Base-by-base conservation (phyloP, 2,888 invertebrate genomes). In the Amphimallon solstitiale region DNA sequence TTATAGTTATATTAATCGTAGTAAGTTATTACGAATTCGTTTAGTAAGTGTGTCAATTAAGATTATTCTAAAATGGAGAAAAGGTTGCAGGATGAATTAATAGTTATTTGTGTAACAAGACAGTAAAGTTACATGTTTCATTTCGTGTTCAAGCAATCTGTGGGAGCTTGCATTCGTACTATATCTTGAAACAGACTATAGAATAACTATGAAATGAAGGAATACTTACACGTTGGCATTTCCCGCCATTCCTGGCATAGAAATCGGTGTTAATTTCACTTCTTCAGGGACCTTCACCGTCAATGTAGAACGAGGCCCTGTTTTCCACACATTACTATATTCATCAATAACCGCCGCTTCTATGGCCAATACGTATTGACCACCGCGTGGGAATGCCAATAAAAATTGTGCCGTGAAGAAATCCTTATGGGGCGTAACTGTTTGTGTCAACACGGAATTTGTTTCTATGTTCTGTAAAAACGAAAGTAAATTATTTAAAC, bases 321-420 rank as follows among this genome's bases (percentile, higher is more conserved):
- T 96, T 78, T 92, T 92, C 97, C 97, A 97, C 3, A 92, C 86
- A 65, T 91, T 90, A 0, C 93, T 94, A 69, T 87, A 86, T 71
- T 92, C 90, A 80, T 97, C 97, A 0, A 95, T 87, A 61, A 96
- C 90, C 69, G 92, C 91, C 0, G 95, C 94, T 77, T 94, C 94
- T 5, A 95, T 89, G 0, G 90, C 90, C 23, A 97, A 90, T 68
- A 89, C 85, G 81, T 92, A 92, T 70, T 91, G 87, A 0, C 90
- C 90, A 10, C 90, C 89, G 70, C 83, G 81, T 5, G 86, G 85
- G 73, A 94, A 90, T 0, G 90, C 88, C 37, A 98, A 85, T 54
- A 98, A 84, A 82, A 97, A 97, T 80, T 95, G 95, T 0, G 95
- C 94, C 0, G 94, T 92, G 82, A 98, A 95, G 85, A 97, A 97